These are phyloP conservation scores for Andricus grossulariae DNA, from an alignment of 1,140 invertebrate genomes.

Conservation along the genomic window DNA sequence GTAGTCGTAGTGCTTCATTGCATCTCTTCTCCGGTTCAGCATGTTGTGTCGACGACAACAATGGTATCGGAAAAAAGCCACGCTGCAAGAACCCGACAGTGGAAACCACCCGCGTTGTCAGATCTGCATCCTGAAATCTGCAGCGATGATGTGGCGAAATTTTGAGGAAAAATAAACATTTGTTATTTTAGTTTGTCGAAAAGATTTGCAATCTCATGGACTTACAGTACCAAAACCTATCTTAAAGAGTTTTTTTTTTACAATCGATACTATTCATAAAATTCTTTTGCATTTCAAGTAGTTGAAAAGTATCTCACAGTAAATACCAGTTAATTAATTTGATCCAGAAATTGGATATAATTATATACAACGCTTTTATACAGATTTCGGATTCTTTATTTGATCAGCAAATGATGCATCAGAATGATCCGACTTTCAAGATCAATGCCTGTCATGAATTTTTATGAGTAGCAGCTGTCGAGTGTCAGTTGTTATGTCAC, in stretches of 20 bases:
- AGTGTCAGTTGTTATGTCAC: too few species aligned
- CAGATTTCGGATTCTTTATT: too few species aligned
- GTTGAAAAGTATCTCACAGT: too few species aligned
- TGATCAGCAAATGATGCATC: too few species aligned
- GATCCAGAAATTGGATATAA: too few species aligned
- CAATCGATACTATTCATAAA: constrained; percentile 4
- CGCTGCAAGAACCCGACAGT: background rate
- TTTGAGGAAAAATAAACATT: constrained; percentile 19
- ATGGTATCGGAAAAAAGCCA: background rate
- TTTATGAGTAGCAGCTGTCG: too few species aligned
- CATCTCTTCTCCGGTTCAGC: background rate
- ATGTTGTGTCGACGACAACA: background rate
- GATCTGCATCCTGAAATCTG: constrained; percentile 20
- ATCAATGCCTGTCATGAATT: too few species aligned
- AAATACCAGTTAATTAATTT: too few species aligned
- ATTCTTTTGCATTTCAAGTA: background rate
- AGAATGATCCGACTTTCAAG: too few species aligned
- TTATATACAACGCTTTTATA: too few species aligned
- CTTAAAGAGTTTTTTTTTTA: constrained; percentile 15
- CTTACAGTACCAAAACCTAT: background rate
- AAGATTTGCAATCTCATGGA: constrained; percentile 1
- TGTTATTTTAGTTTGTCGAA: constrained; percentile 3
- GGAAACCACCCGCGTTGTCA: constrained; percentile 13
- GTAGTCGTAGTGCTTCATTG: too few species aligned
- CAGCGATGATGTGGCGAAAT: constrained; percentile 15